These are phyloP conservation scores for Drosophila tsacasi DNA, from an alignment of 1,140 invertebrate genomes.

Conservation along the genomic window DNA sequence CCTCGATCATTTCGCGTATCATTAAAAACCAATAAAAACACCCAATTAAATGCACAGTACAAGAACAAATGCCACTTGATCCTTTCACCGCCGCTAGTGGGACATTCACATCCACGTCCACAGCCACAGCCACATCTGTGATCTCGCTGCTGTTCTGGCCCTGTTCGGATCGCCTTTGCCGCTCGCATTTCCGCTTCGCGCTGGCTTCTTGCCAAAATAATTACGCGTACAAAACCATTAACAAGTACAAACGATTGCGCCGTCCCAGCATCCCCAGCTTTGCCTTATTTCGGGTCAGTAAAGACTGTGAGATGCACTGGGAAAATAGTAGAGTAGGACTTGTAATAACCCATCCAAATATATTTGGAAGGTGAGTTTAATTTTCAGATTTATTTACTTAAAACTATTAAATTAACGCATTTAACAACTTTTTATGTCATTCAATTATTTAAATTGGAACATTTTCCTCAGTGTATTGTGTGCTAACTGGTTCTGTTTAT, in stretches of 20 bases:
- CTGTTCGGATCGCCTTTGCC: conserved; percentile 34
- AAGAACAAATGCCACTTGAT: conserved; percentile 80
- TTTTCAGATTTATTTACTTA: background rate
- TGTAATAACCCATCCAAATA: background rate
- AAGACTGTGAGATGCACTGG: conserved; percentile 7
- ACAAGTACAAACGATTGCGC: conserved; percentile 83
- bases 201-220: conserved; percentile 82
- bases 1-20: too few species aligned
- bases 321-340: background rate
- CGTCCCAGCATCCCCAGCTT: conserved; percentile 30
- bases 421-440: background rate
- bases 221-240: conserved; percentile 83
- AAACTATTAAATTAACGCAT: background rate
- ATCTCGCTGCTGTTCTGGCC: conserved; percentile 10
- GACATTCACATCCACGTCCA: conserved; percentile 31
- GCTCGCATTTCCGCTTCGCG: conserved; percentile 67
- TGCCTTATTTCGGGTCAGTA: conserved; percentile 16
- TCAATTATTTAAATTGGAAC: background rate
- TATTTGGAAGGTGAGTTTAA: background rate
- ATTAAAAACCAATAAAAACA: conserved; percentile 60
- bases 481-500: conserved; percentile 63
- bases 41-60: conserved; percentile 80
- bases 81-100: conserved; percentile 69
- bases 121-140: conserved; percentile 12
- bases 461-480: conserved; percentile 12